These are phyloP conservation scores for Marmota monax DNA, from an alignment of 2,113 vertebrate species.

Conservation along the genomic window DNA sequence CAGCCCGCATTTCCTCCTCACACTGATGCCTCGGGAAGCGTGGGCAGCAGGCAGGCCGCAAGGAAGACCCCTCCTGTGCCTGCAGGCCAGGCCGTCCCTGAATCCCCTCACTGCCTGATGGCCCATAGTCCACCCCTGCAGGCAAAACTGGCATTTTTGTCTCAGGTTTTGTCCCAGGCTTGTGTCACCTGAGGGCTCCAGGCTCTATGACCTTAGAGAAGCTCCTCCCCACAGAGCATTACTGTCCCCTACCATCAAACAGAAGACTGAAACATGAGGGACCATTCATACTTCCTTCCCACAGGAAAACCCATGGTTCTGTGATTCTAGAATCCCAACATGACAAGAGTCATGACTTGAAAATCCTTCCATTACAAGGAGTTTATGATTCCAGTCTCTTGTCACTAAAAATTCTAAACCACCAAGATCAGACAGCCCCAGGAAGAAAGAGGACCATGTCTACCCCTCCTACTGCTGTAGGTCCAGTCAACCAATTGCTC, in stretches of 20 bases:
- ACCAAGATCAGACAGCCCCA: not conserved
- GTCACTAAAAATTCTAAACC: slow-evolving; percentile 52
- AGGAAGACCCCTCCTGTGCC: slow-evolving; percentile 77
- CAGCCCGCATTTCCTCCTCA: slow-evolving; percentile 82
- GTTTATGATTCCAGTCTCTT: slow-evolving; percentile 39
- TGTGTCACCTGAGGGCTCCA: slow-evolving; percentile 41
- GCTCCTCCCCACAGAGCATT: not conserved
- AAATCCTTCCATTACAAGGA: slow-evolving; percentile 29
- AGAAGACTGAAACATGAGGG: slow-evolving; percentile 41
- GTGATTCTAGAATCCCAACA: slow-evolving; percentile 56
- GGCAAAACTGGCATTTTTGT: not conserved
- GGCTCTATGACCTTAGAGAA: slow-evolving; percentile 36
- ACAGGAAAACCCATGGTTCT: slow-evolving; percentile 44
- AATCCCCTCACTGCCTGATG: slow-evolving; percentile 48
- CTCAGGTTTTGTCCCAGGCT: slow-evolving; percentile 7
- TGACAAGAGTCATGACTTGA: slow-evolving; percentile 27
- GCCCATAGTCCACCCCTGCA: slow-evolving; percentile 13
- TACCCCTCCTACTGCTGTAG: not conserved
- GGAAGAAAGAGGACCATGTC: not conserved
- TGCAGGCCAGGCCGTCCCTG: slow-evolving; percentile 61
- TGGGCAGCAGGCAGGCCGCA: slow-evolving; percentile 77
- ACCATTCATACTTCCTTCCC: slow-evolving; percentile 41
- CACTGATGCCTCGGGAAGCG: slow-evolving; percentile 78
- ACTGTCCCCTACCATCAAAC: not conserved
- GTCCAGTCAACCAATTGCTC: slow-evolving; percentile 14